phyloP scores from a whole-genome alignment of 2,888 invertebrate genomes.

The Latrodectus elegans region DNA sequence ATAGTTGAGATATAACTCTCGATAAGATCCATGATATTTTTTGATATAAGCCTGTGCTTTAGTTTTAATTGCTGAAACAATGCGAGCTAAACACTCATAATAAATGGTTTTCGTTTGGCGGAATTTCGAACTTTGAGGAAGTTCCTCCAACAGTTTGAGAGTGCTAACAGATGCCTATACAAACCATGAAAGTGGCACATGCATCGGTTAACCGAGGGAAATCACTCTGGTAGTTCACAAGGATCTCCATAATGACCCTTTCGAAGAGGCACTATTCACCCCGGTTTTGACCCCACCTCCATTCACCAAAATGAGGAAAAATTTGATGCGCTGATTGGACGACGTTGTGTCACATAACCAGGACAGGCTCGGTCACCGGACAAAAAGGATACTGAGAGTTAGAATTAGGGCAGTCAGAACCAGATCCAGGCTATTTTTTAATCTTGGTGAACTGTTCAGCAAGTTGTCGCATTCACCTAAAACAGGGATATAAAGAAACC shows the following conservation, averaged over 20 bases:
- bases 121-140: conserved; percentile 51
- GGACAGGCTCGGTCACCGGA: conserved; percentile 64
- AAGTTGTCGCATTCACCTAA: conserved; percentile 68
- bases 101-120: conserved; percentile 19
- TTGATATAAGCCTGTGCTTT: conserved; percentile 46
- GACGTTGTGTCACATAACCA: conserved; percentile 64
- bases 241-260: conserved; percentile 36
- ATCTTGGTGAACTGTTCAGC: conserved; percentile 64
- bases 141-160: conserved; percentile 30
- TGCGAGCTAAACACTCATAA: conserved; percentile 17
- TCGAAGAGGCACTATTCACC: conserved; percentile 51
- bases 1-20: no score
- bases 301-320: conserved; percentile 14
- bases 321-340: conserved; percentile 65
- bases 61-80: conserved; percentile 13
- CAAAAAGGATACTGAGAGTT: conserved; percentile 56
- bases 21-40: no score
- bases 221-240: conserved; percentile 25
- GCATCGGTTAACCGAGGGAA: conserved; percentile 29
- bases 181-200: conserved; percentile 35
- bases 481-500: conserved; percentile 4
- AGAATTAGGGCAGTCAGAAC: conserved; percentile 43
- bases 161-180: conserved; percentile 43
- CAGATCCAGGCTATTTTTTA: conserved; percentile 49
- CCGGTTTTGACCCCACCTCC: conserved; percentile 50